These are phyloP conservation scores for Acronicta leporina DNA, from an alignment of 2,888 invertebrate species.

Conservation along the genomic window DNA sequence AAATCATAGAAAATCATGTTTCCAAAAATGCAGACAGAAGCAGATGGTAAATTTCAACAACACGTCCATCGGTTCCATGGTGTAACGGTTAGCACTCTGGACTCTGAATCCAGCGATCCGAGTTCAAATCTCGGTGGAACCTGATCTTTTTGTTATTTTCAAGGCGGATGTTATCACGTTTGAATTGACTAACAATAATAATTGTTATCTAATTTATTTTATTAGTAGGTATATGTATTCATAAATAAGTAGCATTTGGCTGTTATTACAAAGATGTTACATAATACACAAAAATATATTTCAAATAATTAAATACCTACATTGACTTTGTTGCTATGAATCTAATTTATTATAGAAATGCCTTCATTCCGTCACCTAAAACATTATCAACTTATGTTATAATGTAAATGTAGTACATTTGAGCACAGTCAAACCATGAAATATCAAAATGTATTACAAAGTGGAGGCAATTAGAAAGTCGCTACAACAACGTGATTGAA, in stretches of 20 bases:
- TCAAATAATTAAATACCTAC: too few species aligned
- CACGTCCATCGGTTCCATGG: constrained; percentile 76
- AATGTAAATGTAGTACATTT: neutral
- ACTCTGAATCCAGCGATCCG: constrained; percentile 95
- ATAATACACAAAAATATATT: too few species aligned
- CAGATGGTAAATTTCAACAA: neutral
- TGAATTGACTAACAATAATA: neutral
- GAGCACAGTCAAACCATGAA: neutral
- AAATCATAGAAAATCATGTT: too few species aligned
- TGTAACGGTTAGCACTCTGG: constrained; percentile 94
- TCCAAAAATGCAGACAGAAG: neutral
- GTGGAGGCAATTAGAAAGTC: constrained; percentile 34
- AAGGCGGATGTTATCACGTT: neutral
- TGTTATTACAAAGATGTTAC: too few species aligned
- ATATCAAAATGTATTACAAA: constrained; percentile 43
- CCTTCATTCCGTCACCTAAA: too few species aligned
- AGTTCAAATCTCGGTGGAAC: constrained; percentile 95
- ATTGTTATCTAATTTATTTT: too few species aligned
- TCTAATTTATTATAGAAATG: too few species aligned
- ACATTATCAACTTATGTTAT: too few species aligned
- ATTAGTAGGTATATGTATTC: too few species aligned
- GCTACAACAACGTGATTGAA: constrained; percentile 48
- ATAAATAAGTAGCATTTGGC: too few species aligned
- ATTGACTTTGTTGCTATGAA: too few species aligned
- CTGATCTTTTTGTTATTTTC: constrained; percentile 66